Percentiles rank a stretch among this genome's conserved stretches.
These are phyloP conservation scores for Charaxes varanes DNA, from an alignment of 1,140 invertebrate genomes.

Conservation along the genomic window DNA sequence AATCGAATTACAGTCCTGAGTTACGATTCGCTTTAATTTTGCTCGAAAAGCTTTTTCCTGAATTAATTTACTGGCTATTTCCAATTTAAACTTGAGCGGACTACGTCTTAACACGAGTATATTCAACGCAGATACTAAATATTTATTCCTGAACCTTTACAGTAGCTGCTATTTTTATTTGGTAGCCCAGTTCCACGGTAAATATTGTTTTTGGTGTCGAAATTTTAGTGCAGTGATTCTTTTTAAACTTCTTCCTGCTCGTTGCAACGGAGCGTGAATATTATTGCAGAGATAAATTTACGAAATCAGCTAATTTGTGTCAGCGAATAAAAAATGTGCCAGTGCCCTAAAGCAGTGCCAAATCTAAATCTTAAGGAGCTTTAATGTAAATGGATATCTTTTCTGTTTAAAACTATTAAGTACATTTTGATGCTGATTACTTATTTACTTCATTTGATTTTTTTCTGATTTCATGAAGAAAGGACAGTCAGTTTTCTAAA, in stretches of 20 bases:
- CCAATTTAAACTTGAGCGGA: constrained; percentile 26
- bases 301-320: constrained; percentile 18
- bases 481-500: neutral
- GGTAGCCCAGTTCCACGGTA: constrained; percentile 53
- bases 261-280: constrained; percentile 30
- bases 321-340: constrained; percentile 14
- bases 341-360: constrained; percentile 35
- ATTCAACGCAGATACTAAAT: constrained; percentile 11
- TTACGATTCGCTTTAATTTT: constrained; percentile 51
- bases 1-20: constrained; percentile 49
- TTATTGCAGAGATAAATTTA: constrained; percentile 34
- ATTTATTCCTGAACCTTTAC: constrained; percentile 15
- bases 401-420: neutral
- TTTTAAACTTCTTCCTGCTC: constrained; percentile 27
- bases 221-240: constrained; percentile 42
- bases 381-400: constrained; percentile 9
- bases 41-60: constrained; percentile 48
- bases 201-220: constrained; percentile 64
- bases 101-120: constrained; percentile 26
- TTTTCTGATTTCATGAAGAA: neutral
- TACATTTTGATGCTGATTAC: constrained; percentile 1
- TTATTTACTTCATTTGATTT: constrained; percentile 2
- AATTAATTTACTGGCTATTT: constrained; percentile 42
- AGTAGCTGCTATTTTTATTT: constrained; percentile 62
- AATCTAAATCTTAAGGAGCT: constrained; percentile 20